Evolutionary conservation across 2,797 vertebrate species (phyloP).

Genomic region (Ceyx erithaca): DNA sequence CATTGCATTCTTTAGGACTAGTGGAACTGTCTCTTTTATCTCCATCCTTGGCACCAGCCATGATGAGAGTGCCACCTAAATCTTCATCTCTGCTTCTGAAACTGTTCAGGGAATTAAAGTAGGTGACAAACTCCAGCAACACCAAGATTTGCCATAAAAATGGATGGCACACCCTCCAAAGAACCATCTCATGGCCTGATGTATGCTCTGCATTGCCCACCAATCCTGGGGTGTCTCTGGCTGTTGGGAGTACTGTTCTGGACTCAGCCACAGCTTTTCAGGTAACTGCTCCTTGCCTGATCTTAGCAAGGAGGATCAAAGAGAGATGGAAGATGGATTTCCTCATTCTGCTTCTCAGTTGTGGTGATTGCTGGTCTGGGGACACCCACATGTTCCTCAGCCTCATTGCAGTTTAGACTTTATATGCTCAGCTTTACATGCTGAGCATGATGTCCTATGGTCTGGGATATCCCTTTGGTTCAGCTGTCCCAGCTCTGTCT

Average conservation of each 20-base stretch:
- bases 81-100: not conserved
- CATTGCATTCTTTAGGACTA: not conserved
- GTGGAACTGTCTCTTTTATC: not conserved
- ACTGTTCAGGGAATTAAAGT: not conserved
- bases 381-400: not conserved
- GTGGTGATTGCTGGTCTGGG: not conserved
- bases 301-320: not conserved
- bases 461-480: no score
- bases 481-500: no score
- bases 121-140: not conserved
- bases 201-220: not conserved
- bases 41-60: not conserved
- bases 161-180: not conserved
- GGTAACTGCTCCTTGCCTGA: not conserved
- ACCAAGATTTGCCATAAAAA: not conserved
- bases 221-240: rapidly evolving
- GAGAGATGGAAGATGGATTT: not conserved
- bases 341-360: not conserved
- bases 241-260: not conserved
- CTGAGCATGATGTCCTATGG: no score
- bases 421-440: no score
- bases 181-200: not conserved
- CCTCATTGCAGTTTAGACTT: not conserved
- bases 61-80: not conserved
- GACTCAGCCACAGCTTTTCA: not conserved